Conservation (phyloP, 2,888 invertebrate genomes). For the Nemurella pictetii region DNA sequence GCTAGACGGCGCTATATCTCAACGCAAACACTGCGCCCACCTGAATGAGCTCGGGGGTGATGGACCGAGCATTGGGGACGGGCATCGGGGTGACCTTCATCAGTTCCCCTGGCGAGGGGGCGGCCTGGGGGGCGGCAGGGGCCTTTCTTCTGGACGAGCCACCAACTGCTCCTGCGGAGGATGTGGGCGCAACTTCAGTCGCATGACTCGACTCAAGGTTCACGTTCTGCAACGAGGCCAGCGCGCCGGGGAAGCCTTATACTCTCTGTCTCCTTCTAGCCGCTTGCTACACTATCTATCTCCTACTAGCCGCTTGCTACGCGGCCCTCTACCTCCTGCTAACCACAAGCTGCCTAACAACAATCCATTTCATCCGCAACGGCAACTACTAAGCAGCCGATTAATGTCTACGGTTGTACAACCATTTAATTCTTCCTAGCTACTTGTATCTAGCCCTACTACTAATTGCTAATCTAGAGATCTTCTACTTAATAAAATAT, state of each 20-base stretch:
- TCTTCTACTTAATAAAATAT: too few species aligned
- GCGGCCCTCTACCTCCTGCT: not conserved
- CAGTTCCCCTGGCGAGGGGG: slow-evolving; percentile 40
- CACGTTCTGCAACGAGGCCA: slow-evolving; percentile 43
- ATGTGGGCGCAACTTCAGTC: slow-evolving; percentile 42
- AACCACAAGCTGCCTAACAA: too few species aligned
- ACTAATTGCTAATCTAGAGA: too few species aligned
- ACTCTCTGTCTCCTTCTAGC: slow-evolving; percentile 15
- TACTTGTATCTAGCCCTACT: too few species aligned
- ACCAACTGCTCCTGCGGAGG: slow-evolving; percentile 42
- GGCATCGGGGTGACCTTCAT: slow-evolving; percentile 46
- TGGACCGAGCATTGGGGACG: slow-evolving; percentile 49
- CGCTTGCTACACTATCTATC: not conserved
- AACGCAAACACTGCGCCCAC: too few species aligned
- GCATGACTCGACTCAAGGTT: slow-evolving; percentile 41
- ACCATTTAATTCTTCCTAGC: too few species aligned
- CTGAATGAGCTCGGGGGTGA: slow-evolving; percentile 55
- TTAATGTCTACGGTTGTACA: too few species aligned
- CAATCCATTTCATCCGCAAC: too few species aligned
- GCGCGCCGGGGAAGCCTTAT: slow-evolving; percentile 36
- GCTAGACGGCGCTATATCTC: too few species aligned
- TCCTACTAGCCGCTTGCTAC: not conserved
- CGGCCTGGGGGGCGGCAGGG: slow-evolving; percentile 37
- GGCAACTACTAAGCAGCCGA: too few species aligned
- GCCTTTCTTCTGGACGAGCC: slow-evolving; percentile 39